Evolutionary conservation across 2,888 invertebrate genomes (phyloP).

Genomic region (Eilema caniola): DNA sequence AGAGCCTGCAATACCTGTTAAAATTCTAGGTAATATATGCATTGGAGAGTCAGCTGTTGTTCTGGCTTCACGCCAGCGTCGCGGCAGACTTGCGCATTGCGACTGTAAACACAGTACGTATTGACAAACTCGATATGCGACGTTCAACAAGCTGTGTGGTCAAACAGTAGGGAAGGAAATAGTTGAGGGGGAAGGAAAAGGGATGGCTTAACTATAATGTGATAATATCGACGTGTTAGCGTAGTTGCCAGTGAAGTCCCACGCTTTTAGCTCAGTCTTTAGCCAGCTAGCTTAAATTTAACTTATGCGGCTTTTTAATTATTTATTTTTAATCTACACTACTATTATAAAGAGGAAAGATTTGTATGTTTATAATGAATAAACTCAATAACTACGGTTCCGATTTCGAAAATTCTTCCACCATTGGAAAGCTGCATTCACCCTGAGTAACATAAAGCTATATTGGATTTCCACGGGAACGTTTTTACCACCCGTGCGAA

Average conservation of each 20-base stretch:
- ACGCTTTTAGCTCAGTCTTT: neutral
- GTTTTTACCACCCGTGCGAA: too few relatives aligned
- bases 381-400: too few relatives aligned
- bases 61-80: conserved; percentile 65
- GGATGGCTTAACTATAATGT: neutral
- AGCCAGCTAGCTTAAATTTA: neutral
- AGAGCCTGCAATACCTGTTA: conserved; percentile 40
- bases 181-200: neutral
- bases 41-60: conserved; percentile 64
- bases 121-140: conserved; percentile 50
- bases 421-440: too few relatives aligned
- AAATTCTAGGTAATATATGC: conserved; percentile 37
- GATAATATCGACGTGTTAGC: neutral
- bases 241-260: neutral
- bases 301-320: neutral
- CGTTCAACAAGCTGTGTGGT: conserved; percentile 48
- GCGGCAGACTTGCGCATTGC: conserved; percentile 73
- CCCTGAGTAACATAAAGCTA: too few relatives aligned
- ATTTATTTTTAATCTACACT: too few relatives aligned
- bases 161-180: neutral
- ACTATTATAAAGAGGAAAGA: too few relatives aligned
- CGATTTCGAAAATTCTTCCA: too few relatives aligned
- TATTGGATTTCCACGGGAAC: too few relatives aligned
- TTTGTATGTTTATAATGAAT: too few relatives aligned
- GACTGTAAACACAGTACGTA: conserved; percentile 62